These are phyloP conservation scores for Tortrix viridana DNA, from an alignment of 2,888 invertebrate genomes.

Conservation along the genomic window DNA sequence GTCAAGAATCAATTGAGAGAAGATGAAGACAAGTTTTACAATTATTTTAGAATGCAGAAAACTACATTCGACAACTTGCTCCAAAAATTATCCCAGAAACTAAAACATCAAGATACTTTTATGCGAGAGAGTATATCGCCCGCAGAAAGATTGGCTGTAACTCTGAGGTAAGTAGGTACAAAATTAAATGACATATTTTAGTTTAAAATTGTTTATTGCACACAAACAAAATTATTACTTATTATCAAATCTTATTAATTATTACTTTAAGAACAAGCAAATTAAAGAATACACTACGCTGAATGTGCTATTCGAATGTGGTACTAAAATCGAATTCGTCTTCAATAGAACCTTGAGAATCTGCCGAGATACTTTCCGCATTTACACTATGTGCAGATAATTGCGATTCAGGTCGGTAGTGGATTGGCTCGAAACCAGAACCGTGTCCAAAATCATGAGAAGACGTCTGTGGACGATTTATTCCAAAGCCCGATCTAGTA, in stretches of 20 bases:
- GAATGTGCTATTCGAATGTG: slow-evolving; percentile 43
- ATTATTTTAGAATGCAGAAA: slow-evolving; percentile 42
- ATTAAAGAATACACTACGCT: slow-evolving; percentile 42
- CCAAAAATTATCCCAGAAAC: slow-evolving; percentile 41
- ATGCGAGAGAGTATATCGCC: slow-evolving; percentile 43
- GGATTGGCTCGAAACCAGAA: slow-evolving; percentile 44
- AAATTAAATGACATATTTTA: slow-evolving; percentile 44
- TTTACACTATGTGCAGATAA: slow-evolving; percentile 44
- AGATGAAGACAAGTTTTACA: slow-evolving; percentile 41
- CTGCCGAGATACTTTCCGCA: slow-evolving; percentile 45
- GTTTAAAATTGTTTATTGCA: slow-evolving; percentile 43
- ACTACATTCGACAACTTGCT: slow-evolving; percentile 41
- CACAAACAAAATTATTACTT: slow-evolving; percentile 43
- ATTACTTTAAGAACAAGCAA: slow-evolving; percentile 43
- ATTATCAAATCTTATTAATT: slow-evolving; percentile 42
- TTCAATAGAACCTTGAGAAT: slow-evolving; percentile 44
- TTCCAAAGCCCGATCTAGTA: slow-evolving; percentile 44
- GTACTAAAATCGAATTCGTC: slow-evolving; percentile 46
- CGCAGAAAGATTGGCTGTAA: slow-evolving; percentile 45
- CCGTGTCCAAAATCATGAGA: slow-evolving; percentile 45
- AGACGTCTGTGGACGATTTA: slow-evolving; percentile 44
- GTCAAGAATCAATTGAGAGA: slow-evolving; percentile 40
- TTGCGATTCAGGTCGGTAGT: slow-evolving; percentile 44
- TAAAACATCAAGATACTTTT: slow-evolving; percentile 42
- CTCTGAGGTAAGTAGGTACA: slow-evolving; percentile 44